Evolutionary conservation across 2,797 vertebrate genomes (phyloP).

Genomic region (Moxostoma hubbsi): DNA sequence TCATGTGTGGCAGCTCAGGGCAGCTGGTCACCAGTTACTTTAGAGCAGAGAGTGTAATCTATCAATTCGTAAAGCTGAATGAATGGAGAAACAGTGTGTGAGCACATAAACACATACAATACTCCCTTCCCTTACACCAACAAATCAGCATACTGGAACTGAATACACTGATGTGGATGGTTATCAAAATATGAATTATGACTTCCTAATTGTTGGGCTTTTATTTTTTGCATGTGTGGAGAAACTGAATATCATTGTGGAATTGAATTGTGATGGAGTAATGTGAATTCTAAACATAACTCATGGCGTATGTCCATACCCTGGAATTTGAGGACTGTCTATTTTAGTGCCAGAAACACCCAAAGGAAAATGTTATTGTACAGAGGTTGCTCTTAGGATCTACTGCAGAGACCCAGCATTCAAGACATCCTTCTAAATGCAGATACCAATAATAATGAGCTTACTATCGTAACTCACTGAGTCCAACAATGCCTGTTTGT

Average conservation of each 20-base stretch:
- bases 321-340: not conserved
- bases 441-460: conserved; percentile 29
- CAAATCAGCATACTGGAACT: conserved; percentile 4
- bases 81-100: conserved; percentile 2
- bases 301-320: not conserved
- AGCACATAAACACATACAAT: not conserved
- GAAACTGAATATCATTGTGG: conserved; percentile 39
- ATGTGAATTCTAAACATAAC: conserved; percentile 37
- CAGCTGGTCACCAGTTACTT: conserved; percentile 41
- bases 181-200: conserved; percentile 26
- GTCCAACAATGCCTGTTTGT: conserved; percentile 43
- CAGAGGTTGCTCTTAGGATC: not conserved
- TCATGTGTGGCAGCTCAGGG: conserved; percentile 35
- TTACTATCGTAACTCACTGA: conserved; percentile 29
- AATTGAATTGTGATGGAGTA: conserved; percentile 32
- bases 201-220: conserved; percentile 1
- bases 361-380: not conserved
- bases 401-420: not conserved
- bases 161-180: not conserved
- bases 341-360: not conserved
- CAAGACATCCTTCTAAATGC: conserved; percentile 1
- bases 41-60: conserved; percentile 18
- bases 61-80: conserved; percentile 4
- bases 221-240: conserved; percentile 29
- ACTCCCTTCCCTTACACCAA: not conserved